Percentiles rank a stretch among this genome's conserved stretches.
phyloP scores from a whole-genome alignment of 2,888 invertebrate genomes.

The Cryptocheilus praepositus region DNA sequence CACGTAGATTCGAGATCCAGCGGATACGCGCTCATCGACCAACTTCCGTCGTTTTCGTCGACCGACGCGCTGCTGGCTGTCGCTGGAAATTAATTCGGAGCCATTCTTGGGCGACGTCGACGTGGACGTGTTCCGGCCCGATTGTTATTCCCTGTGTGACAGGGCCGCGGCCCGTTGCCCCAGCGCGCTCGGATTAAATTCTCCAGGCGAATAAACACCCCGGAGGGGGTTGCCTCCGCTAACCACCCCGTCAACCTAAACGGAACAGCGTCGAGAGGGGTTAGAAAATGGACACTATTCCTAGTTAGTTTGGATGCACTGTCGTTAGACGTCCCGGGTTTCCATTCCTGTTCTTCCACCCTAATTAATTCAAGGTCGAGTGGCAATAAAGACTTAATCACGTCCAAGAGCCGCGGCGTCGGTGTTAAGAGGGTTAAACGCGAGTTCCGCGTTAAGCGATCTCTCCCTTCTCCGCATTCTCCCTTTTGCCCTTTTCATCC shows the following conservation, averaged over 20 bases:
- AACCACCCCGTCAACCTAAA: neutral
- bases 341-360: neutral
- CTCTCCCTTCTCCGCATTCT: neutral
- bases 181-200: slow-evolving; percentile 7
- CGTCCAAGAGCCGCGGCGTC: neutral
- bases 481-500: too few species aligned
- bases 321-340: neutral
- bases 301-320: neutral
- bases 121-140: neutral
- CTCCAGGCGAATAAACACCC: slow-evolving; percentile 13
- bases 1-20: too few species aligned
- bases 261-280: neutral
- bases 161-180: slow-evolving; percentile 7
- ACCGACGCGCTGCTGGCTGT: neutral
- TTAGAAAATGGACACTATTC: neutral
- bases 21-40: neutral
- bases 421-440: slow-evolving; percentile 3
- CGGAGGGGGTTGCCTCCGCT: neutral
- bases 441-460: neutral
- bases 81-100: slow-evolving; percentile 18
- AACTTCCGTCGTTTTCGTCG: slow-evolving; percentile 3
- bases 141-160: slow-evolving; percentile 18
- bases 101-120: slow-evolving; percentile 7
- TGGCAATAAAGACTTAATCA: slow-evolving; percentile 19
- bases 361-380: slow-evolving; percentile 31